phyloP scores from a whole-genome alignment of 2,888 invertebrate genomes.

The Apotomis turbidana region DNA sequence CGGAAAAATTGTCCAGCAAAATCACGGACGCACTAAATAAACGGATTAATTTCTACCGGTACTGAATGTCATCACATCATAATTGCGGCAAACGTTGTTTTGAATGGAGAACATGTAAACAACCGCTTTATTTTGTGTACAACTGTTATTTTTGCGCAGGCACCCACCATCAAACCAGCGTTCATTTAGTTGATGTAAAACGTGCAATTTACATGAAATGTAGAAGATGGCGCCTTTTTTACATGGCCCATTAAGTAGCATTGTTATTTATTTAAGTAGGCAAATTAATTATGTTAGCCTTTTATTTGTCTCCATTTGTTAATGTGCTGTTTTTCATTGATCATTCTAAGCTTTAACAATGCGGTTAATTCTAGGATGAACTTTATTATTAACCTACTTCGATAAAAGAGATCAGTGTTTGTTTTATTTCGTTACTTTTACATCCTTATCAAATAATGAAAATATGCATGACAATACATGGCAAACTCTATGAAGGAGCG shows the following conservation, averaged over 20 bases:
- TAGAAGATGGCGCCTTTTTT: conserved; percentile 34
- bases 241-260: conserved; percentile 26
- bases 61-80: not conserved
- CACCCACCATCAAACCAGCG: not conserved
- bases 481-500: no score
- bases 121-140: not conserved
- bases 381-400: no score
- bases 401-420: no score
- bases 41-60: not conserved
- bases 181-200: conserved; percentile 20
- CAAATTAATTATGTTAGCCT: conserved; percentile 15
- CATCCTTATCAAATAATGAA: no score
- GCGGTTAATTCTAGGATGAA: no score
- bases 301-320: conserved; percentile 18
- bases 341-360: not conserved
- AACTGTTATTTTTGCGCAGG: not conserved
- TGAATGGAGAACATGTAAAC: not conserved
- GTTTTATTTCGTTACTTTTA: no score
- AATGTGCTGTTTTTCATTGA: conserved; percentile 5
- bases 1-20: conserved; percentile 10
- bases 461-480: no score
- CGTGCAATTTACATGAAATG: conserved; percentile 35
- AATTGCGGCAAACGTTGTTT: not conserved
- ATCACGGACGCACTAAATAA: conserved; percentile 5
- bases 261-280: conserved; percentile 33